phyloP scores from a whole-genome alignment of 2,113 vertebrate species.

The Nothocercus nigrocapillus region DNA sequence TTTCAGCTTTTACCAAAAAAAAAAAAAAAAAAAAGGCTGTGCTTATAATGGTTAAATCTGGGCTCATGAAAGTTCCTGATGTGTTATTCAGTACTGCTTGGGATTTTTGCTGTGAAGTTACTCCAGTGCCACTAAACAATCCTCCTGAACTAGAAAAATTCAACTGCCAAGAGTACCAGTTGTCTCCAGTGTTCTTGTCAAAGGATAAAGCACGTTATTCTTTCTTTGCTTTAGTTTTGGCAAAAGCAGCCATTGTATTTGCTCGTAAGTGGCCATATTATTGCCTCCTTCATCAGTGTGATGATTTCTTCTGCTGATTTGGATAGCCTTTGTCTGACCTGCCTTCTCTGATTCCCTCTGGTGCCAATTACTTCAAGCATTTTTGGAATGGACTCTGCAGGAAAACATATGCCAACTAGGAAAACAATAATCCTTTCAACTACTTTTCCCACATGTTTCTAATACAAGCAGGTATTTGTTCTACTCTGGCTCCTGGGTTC shows the following conservation, averaged over 20 bases:
- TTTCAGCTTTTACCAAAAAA: no score
- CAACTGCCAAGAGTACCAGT: background rate
- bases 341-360: conserved; percentile 31
- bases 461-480: background rate
- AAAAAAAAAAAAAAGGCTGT: background rate
- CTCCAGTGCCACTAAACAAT: background rate
- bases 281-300: background rate
- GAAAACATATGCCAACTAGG: conserved; percentile 12
- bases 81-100: background rate
- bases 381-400: background rate
- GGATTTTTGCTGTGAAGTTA: background rate
- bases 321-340: background rate
- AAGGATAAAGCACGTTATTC: background rate
- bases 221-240: background rate
- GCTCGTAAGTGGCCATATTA: background rate
- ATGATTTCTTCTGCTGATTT: background rate
- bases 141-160: background rate
- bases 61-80: background rate
- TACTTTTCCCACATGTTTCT: background rate
- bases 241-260: background rate
- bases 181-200: background rate
- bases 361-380: conserved; percentile 33
- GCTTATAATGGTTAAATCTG: background rate
- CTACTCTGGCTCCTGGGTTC: background rate
- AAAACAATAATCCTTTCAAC: background rate